Evolutionary conservation across 2,888 invertebrate genomes (phyloP).

Genomic region (Hemicrepidius hirtus): DNA sequence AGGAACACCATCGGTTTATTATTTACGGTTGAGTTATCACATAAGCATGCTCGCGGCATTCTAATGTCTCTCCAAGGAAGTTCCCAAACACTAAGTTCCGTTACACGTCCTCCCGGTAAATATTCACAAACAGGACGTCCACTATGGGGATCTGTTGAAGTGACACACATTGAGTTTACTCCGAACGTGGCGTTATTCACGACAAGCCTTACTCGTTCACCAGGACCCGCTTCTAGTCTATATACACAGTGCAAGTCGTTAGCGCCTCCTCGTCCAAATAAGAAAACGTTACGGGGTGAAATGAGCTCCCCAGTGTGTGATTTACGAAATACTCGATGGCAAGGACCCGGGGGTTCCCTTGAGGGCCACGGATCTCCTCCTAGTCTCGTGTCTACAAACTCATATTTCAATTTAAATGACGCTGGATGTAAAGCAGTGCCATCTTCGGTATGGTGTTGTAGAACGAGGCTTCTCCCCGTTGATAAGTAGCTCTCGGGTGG

Average conservation of each 20-base stretch:
- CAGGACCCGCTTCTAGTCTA: constrained; percentile 80
- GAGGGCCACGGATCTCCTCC: constrained; percentile 79
- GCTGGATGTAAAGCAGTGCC: constrained; percentile 89
- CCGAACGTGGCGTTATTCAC: constrained; percentile 85
- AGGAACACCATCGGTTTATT: constrained; percentile 78
- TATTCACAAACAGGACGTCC: constrained; percentile 78
- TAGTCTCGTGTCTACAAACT: constrained; percentile 87
- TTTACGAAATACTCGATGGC: constrained; percentile 80
- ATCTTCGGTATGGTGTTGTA: constrained; percentile 77
- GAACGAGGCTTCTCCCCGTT: constrained; percentile 71
- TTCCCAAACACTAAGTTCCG: constrained; percentile 79
- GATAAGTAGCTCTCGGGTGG: constrained; percentile 86
- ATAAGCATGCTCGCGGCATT: constrained; percentile 85
- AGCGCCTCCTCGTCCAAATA: constrained; percentile 89
- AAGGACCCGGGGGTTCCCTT: constrained; percentile 68
- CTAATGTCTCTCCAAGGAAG: constrained; percentile 83
- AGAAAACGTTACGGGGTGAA: constrained; percentile 84
- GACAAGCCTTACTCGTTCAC: constrained; percentile 79
- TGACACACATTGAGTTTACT: constrained; percentile 78
- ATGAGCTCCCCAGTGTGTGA: constrained; percentile 78
- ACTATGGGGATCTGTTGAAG: constrained; percentile 83
- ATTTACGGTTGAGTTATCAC: constrained; percentile 81
- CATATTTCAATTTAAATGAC: constrained; percentile 83
- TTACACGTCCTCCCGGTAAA: constrained; percentile 68
- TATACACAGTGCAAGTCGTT: constrained; percentile 85